Evolutionary conservation across 2,888 invertebrate species (phyloP).

Genomic region (Dryococelus australis): DNA sequence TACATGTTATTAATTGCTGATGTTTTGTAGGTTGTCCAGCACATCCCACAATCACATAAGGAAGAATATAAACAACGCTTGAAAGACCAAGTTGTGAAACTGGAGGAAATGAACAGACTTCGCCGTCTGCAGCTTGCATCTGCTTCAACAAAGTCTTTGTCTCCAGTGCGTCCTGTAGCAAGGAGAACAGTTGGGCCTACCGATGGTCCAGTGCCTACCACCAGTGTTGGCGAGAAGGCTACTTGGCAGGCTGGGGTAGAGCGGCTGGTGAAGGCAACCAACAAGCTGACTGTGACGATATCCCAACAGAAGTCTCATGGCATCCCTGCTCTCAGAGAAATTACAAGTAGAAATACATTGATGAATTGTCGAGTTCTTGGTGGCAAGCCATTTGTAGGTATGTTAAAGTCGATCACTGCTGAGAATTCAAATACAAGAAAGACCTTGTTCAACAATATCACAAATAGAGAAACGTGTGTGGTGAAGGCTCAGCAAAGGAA

Average conservation of each 20-base stretch:
- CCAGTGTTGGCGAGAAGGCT: not conserved
- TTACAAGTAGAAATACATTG: not conserved
- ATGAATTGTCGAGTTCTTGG: not conserved
- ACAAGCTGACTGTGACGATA: not conserved
- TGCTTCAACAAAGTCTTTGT: not conserved
- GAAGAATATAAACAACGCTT: not conserved
- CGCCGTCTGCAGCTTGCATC: not conserved
- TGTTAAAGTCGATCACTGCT: not conserved
- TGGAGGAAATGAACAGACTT: slow-evolving; percentile 9
- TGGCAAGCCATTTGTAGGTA: not conserved
- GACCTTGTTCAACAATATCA: not conserved
- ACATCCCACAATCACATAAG: not conserved
- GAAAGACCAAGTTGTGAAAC: slow-evolving; percentile 1
- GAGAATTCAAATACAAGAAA: not conserved
- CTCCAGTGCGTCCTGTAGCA: not conserved
- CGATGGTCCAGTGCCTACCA: not conserved
- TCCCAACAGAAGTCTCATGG: not conserved
- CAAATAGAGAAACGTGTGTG: not conserved
- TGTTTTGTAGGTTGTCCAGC: not conserved
- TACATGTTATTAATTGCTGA: no score
- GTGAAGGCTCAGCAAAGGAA: not conserved
- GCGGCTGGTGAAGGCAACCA: not conserved
- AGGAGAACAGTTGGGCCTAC: not conserved
- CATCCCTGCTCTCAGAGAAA: not conserved
- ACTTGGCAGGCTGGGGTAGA: not conserved